These are phyloP conservation scores for Harpegnathos saltator DNA, from an alignment of 1,140 invertebrate genomes.

Conservation along the genomic window DNA sequence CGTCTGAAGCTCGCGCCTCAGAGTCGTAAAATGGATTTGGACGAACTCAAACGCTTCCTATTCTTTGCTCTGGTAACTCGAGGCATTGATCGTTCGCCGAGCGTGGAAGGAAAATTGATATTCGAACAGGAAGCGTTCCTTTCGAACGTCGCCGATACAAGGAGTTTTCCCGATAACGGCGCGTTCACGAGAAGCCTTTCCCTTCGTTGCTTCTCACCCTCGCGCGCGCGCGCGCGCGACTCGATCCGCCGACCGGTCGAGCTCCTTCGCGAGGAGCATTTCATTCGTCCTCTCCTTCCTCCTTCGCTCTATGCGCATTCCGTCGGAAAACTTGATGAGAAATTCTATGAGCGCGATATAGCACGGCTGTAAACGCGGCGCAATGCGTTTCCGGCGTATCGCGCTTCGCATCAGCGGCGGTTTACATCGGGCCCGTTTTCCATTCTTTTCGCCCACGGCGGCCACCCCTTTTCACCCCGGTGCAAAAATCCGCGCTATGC, in stretches of 20 bases:
- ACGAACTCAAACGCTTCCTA: conserved; percentile 29
- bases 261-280: background rate
- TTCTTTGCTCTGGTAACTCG: conserved; percentile 40
- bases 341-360: conserved; percentile 37
- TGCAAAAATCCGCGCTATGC: background rate
- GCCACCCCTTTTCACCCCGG: background rate
- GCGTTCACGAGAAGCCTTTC: background rate
- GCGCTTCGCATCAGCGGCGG: background rate
- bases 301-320: background rate
- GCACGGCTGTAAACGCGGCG: background rate
- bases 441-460: conserved; percentile 15
- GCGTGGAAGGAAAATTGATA: conserved; percentile 33
- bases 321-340: conserved; percentile 40
- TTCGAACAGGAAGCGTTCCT: conserved; percentile 28
- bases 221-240: background rate
- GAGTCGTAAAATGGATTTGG: conserved; percentile 26
- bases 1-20: conserved; percentile 2
- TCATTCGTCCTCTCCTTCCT: background rate
- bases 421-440: background rate
- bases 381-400: conserved; percentile 11
- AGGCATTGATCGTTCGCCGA: conserved; percentile 46
- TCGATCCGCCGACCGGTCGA: background rate
- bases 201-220: background rate
- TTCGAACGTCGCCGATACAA: background rate
- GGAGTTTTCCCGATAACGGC: conserved; percentile 26